phyloP scores from a whole-genome alignment of 2,113 vertebrate species.

The Amphiprion percula region DNA sequence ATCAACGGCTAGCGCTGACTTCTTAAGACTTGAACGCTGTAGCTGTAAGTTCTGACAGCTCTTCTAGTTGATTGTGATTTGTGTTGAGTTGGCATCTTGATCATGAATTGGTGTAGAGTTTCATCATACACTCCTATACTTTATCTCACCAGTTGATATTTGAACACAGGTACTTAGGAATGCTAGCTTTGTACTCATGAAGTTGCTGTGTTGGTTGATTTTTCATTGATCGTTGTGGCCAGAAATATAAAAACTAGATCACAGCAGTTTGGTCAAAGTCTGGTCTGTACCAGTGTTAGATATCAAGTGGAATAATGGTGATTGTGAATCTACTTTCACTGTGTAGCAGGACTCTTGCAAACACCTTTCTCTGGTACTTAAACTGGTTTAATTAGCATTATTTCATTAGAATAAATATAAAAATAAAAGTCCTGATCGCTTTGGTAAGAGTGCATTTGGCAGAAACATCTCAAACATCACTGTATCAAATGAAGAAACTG shows the following conservation, averaged over 20 bases:
- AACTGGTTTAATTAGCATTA: slow-evolving; percentile 34
- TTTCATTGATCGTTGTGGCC: not conserved
- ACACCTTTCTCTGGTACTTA: not conserved
- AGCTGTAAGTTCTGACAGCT: too few relatives aligned
- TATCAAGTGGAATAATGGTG: not conserved
- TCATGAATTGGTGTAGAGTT: too few relatives aligned
- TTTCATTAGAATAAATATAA: slow-evolving; percentile 6
- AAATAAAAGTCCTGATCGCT: slow-evolving; percentile 23
- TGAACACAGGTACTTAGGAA: too few relatives aligned
- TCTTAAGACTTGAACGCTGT: too few relatives aligned
- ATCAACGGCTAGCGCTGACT: too few relatives aligned
- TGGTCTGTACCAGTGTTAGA: not conserved
- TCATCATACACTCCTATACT: too few relatives aligned
- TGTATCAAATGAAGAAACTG: slow-evolving; percentile 42
- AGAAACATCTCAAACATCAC: slow-evolving; percentile 38
- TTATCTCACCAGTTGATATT: too few relatives aligned
- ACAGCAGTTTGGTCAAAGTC: not conserved
- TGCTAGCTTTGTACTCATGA: not conserved
- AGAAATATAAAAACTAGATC: not conserved
- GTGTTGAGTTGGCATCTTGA: too few relatives aligned
- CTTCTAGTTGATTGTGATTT: too few relatives aligned
- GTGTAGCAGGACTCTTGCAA: not conserved
- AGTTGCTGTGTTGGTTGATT: not conserved
- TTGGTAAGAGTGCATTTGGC: slow-evolving; percentile 21
- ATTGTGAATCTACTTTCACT: not conserved